A percentile compares a stretch with the other conserved stretches of the same genome.
phyloP scores from a whole-genome alignment of 64 coral and sea anemone genomes.

The Stichodactyla helianthus region DNA sequence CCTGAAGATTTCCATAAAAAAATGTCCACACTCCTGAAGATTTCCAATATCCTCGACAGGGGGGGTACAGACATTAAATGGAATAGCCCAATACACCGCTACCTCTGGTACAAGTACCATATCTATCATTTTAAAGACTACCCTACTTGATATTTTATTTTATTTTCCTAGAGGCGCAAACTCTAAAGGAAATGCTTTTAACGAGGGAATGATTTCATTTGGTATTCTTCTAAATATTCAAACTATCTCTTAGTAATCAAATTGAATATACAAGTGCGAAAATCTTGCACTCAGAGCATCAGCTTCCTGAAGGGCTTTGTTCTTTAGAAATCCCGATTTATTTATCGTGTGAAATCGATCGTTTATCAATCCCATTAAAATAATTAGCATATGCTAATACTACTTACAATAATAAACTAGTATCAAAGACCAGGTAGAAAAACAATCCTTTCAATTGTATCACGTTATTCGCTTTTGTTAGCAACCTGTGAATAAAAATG shows the following conservation, averaged over 20 bases:
- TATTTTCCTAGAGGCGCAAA: neutral
- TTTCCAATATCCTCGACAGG: too few relatives aligned
- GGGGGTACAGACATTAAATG: too few relatives aligned
- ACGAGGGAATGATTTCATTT: neutral
- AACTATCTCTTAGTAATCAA: neutral
- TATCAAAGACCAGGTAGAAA: constrained; percentile 9
- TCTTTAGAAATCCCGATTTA: neutral
- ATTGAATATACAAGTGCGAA: constrained; percentile 6
- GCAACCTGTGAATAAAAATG: constrained; percentile 55
- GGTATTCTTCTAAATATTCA: neutral
- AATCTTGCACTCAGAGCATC: neutral
- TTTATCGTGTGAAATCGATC: neutral
- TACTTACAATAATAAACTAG: constrained; percentile 10
- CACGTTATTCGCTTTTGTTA: constrained; percentile 46
- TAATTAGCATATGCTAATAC: constrained; percentile 19
- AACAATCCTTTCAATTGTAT: constrained; percentile 7
- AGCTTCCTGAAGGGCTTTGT: neutral
- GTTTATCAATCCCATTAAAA: neutral
- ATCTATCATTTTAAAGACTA: too few relatives aligned
- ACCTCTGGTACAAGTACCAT: too few relatives aligned
- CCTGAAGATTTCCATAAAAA: too few relatives aligned
- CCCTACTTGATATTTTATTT: too few relatives aligned
- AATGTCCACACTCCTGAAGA: too few relatives aligned
- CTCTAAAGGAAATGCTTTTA: neutral
- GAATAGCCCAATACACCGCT: too few relatives aligned